These are phyloP conservation scores for Troglohyphantes excavatus DNA, from an alignment of 2,888 invertebrate species.

Conservation along the genomic window DNA sequence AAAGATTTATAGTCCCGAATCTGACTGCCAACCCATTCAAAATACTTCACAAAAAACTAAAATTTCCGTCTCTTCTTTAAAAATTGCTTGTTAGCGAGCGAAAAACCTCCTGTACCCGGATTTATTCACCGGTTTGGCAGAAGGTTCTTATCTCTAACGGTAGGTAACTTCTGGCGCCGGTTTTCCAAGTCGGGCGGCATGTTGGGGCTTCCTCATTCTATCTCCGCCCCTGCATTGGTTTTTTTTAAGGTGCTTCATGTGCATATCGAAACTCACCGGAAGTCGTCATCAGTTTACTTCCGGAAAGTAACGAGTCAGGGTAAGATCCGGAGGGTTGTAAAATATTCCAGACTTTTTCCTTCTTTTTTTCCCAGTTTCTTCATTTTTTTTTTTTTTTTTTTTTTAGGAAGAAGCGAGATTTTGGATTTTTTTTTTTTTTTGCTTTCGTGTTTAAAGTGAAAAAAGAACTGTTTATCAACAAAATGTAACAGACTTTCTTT, in stretches of 20 bases:
- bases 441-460: not conserved
- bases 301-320: slow-evolving; percentile 69
- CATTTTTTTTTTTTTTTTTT: not conserved
- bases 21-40: not conserved
- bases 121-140: not conserved
- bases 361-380: not conserved
- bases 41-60: not conserved
- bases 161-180: slow-evolving; percentile 16
- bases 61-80: not conserved
- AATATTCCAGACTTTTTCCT: slow-evolving; percentile 32
- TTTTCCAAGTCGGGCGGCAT: not conserved
- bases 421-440: not conserved
- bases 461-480: slow-evolving; percentile 26
- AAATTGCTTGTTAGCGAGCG: slow-evolving; percentile 7
- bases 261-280: slow-evolving; percentile 66
- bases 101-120: not conserved
- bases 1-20: not conserved
- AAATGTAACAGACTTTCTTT: slow-evolving; percentile 8
- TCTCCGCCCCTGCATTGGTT: not conserved
- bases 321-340: slow-evolving; percentile 55
- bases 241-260: slow-evolving; percentile 51
- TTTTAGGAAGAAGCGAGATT: not conserved
- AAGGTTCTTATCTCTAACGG: slow-evolving; percentile 3
- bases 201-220: not conserved
- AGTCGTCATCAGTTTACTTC: slow-evolving; percentile 65